These are phyloP conservation scores for Halcyon senegalensis DNA, from an alignment of 2,113 vertebrate species.

Conservation along the genomic window DNA sequence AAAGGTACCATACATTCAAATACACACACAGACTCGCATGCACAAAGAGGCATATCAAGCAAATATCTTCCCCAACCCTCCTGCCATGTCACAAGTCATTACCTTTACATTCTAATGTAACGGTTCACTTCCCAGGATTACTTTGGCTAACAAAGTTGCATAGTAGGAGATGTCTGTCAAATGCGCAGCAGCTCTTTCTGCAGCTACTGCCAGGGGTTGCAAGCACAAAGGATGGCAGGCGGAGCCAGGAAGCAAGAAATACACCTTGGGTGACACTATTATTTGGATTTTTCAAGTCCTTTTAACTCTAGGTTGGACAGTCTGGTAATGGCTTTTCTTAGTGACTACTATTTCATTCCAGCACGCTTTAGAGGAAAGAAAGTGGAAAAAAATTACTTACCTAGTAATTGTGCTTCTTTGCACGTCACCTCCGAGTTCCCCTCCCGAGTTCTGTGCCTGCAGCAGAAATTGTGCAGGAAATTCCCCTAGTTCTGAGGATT, in stretches of 20 bases:
- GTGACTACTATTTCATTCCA: neutral
- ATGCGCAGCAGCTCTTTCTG: neutral
- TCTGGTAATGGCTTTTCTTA: neutral
- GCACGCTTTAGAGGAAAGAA: neutral
- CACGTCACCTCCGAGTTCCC: neutral
- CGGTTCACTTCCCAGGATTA: neutral
- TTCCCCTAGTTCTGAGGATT: neutral
- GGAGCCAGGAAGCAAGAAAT: neutral
- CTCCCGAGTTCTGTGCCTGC: neutral
- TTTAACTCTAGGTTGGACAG: neutral
- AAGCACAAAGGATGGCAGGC: neutral
- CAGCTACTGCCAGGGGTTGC: neutral
- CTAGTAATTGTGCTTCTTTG: neutral
- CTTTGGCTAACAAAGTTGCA: neutral
- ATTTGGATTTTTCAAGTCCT: neutral
- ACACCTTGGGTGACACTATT: neutral
- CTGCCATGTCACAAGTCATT: neutral
- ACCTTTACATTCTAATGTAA: neutral
- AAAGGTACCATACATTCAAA: neutral
- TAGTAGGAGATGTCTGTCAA: neutral
- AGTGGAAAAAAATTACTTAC: neutral
- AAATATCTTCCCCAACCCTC: neutral
- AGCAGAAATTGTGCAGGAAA: neutral
- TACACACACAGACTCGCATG: accelerated
- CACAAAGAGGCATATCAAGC: neutral